Evolutionary conservation across 2,113 vertebrate species (phyloP), one percentile per base, ranked within the genome.

Genomic region (Tauraco erythrolophus): DNA sequence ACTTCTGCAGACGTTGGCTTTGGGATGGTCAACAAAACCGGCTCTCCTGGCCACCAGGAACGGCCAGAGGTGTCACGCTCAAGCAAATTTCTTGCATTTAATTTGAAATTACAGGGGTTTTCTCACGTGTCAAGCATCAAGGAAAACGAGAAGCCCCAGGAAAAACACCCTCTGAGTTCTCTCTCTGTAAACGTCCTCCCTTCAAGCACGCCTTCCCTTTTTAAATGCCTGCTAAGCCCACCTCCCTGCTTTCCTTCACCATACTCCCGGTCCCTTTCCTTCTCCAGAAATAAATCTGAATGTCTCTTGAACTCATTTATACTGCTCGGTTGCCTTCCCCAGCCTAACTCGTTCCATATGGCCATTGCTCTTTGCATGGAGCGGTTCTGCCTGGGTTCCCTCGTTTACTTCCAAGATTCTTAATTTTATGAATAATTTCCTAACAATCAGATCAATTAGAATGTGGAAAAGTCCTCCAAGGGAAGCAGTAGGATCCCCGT

Each of bases 351-450:
- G 0, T 97, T 98, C 98, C 98, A 98, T 92, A 97, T 98, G 98
- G 84, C 51, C 2, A 0, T 19, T 68, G 89, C 85, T 84, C 95
- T 83, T 77, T 88, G 91, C 39, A 0, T 45, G 53, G 84, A 96
- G 93, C 75, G 81, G 92, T 75, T 92, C 84, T 78, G 69, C 92
- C 84, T 84, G 95, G 93, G 88, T 93, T 96, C 93, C 90, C 97
- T 89, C 81, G 9, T 75, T 97, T 94, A 53, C 91, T 97, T 89
- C 92, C 82, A 84, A 88, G 84, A 96, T 94, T 97, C 95, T 94
- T 96, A 96, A 96, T 98, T 97, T 98, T 98, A 97, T 96, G 97
- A 98, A 98, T 97, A 97, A 98, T 98, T 98, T 98, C 97, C 97
- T 90, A 97, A 98, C 96, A 97, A 97, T 97, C 93, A 97, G 95